These are phyloP conservation scores for Medauroidea extradentata DNA, from an alignment of 1,140 invertebrate genomes.

Conservation along the genomic window DNA sequence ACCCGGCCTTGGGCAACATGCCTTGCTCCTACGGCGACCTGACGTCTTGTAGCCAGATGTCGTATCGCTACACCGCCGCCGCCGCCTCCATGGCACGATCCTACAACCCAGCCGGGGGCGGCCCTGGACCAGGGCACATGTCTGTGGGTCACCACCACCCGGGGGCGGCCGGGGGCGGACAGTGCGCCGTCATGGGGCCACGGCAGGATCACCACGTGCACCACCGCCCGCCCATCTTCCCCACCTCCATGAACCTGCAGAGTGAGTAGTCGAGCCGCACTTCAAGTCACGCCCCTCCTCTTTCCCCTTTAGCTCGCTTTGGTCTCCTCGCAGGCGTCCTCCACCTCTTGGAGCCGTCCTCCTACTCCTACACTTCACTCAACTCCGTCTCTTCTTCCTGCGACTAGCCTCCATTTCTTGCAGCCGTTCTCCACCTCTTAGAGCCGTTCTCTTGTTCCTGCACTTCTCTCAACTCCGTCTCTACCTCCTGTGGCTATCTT, in stretches of 20 bases:
- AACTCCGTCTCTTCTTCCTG: too few relatives aligned
- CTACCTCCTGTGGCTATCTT: too few relatives aligned
- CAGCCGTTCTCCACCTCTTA: too few relatives aligned
- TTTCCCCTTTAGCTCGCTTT: too few relatives aligned
- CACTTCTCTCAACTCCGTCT: too few relatives aligned
- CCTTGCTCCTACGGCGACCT: constrained; percentile 78
- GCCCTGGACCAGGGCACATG: constrained; percentile 35
- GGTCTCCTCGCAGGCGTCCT: too few relatives aligned
- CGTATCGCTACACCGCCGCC: constrained; percentile 63
- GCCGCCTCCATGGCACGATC: constrained; percentile 47
- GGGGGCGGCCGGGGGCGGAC: constrained; percentile 44
- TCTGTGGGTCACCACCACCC: constrained; percentile 45
- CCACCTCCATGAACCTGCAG: constrained; percentile 59
- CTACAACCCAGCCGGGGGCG: constrained; percentile 43
- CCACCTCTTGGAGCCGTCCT: too few relatives aligned
- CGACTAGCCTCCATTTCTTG: too few relatives aligned
- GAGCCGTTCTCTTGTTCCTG: too few relatives aligned
- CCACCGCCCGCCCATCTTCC: constrained; percentile 54
- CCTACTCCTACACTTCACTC: too few relatives aligned
- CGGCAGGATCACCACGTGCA: constrained; percentile 53
- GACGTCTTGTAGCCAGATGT: constrained; percentile 82
- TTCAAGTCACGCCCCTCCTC: too few relatives aligned
- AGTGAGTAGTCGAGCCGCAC: constrained; percentile 43
- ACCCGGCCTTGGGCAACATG: constrained; percentile 56
- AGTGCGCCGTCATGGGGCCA: constrained; percentile 56